Base-by-base conservation (phyloP, 2,888 invertebrate species). In the Tridacna crocea region DNA sequence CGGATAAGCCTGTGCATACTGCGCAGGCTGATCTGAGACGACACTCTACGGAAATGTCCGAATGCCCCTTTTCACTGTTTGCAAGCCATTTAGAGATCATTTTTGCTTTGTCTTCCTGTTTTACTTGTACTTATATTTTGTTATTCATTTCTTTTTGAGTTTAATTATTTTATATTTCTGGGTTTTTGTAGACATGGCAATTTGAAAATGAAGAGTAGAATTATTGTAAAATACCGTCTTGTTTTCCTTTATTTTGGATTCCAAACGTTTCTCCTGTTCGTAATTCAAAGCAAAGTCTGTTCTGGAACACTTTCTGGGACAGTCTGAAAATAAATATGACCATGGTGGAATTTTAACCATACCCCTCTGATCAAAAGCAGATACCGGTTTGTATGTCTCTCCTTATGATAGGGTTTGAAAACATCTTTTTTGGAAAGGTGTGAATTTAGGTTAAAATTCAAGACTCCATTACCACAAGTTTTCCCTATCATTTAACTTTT, bases 181-280 rank as follows among this genome's bases (percentile, higher is more conserved):
- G 68, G 36, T 46, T 68, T 47, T 68, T 47, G n/a, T 68, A 68
- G 68, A 68, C 17, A 68, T 65, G 68, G 47, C 46, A 46, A 68
- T 68, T 68, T 36, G 36, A 2, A 68, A 68, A 68, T 46, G 68
- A 68, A 47, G n/a, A 68, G 46, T 68, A 68, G 68, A 68, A 46
- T 47, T 47, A 68, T 46, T 46, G 68, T 68, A 68, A 63, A 63
- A 55, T 55, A 19, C n/a, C 4, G 1, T 19, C 10, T 2, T 55
- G 55, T 55, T 55, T 17, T 55, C 17, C 10, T 19, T 6, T 55
- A 3, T 10, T 55, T 55, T 19, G 55, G n/a, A 17, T n/a, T 3
- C 55, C n/a, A 3, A 10, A 55, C n/a, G 2, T 36, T 55, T n/a
- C 2, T 19, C 2, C n/a, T 55, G 1, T 55, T 10, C 55, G 2